Evolutionary conservation across 2,888 invertebrate genomes (phyloP), one percentile per base, ranked within the genome.

Genomic region (Megamerina dolium): DNA sequence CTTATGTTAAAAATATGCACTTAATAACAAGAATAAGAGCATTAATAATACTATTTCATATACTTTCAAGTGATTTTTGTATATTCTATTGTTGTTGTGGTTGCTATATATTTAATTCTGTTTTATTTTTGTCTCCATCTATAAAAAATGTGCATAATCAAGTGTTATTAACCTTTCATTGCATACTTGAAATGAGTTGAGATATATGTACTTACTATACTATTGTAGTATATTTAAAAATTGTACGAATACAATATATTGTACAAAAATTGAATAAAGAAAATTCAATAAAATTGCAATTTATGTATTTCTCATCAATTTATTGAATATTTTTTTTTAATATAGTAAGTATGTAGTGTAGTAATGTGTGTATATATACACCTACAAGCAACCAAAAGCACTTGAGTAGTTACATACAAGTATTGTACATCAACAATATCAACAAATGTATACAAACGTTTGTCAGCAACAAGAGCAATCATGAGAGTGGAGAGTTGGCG

Each of bases 151-250:
- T 33, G 32, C 21, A 18, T 35, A 23, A n/a, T n/a, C n/a, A 44
- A 60, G 58, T 60, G 58, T 60, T 60, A 52, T 61, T 60, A 61
- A 60, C 60, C 60, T 60, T 60, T 60, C 54, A 45, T 50, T 48
- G 53, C 43, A 55, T 58, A 59, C 60, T 60, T 54, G 57, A 61
- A 23, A 33, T 29, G 40, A 19, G 31, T 4, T 10, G 13, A 27
- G 27, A 27, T n/a, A n/a, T n/a, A n/a, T n/a, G 27, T 13, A 27
- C 10, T 5, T n/a, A 13, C 27, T n/a, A 27, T 13, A 5, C 12
- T n/a, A 27, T n/a, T 4, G 13, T 27, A 27, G 13, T n/a, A 27
- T 23, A 23, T 23, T 9, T 23, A 23, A 23, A 23, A 9, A 9
- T 17, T 17, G 10, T 34, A 19, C n/a, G 17, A 5, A n/a, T n/a